A percentile compares a stretch with the other conserved stretches of the same genome.
Evolutionary conservation across 1,140 invertebrate genomes (phyloP).

Genomic region (Paracyclopina nana): DNA sequence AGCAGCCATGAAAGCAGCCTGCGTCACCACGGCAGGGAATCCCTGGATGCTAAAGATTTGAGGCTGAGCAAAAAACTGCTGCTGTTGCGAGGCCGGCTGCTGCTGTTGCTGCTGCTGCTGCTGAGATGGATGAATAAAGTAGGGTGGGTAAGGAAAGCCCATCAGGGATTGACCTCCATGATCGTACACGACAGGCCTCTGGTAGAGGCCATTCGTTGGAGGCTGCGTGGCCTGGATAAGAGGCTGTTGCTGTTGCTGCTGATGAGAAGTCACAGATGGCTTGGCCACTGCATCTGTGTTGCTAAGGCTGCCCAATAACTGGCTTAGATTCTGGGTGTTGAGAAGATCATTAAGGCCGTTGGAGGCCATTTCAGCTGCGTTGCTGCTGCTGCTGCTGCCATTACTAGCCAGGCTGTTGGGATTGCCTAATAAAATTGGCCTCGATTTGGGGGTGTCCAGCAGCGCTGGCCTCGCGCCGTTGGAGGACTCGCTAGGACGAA

Average conservation of each 20-base stretch:
- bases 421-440: neutral
- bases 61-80: constrained; percentile 10
- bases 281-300: neutral
- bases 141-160: constrained; percentile 19
- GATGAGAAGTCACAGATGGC: neutral
- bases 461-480: neutral
- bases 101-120: constrained; percentile 17
- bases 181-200: too few species aligned
- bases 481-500: neutral
- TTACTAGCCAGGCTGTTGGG: constrained; percentile 9
- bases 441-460: neutral
- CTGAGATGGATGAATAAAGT: constrained; percentile 15
- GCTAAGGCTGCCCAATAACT: constrained; percentile 9
- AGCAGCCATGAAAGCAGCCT: too few species aligned
- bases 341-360: constrained; percentile 5
- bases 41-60: too few species aligned
- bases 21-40: too few species aligned
- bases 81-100: constrained; percentile 17
- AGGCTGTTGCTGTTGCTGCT: constrained; percentile 15
- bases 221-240: constrained; percentile 1
- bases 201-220: too few species aligned
- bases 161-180: too few species aligned
- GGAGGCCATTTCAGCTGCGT: too few species aligned
- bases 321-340: constrained; percentile 11
- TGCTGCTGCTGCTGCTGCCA: neutral